A percentile compares a stretch with the other conserved stretches of the same genome.
Conservation (phyloP, 2,888 invertebrate species). For the Cheilosia impressa region DNA sequence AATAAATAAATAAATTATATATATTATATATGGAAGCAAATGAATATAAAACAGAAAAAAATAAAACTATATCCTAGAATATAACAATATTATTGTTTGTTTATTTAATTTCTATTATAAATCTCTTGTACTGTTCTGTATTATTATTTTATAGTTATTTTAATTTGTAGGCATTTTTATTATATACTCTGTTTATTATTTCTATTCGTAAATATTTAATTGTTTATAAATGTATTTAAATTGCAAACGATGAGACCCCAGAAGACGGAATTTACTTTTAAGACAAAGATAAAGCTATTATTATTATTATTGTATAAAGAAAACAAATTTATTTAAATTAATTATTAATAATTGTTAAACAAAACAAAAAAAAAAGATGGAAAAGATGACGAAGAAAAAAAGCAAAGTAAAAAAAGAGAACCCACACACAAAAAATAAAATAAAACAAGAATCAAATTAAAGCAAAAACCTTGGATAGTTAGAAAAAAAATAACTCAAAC, state of each 20-base stretch:
- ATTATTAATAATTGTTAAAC: constrained; percentile 73
- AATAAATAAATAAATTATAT: constrained; percentile 73
- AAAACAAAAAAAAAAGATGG: constrained; percentile 18
- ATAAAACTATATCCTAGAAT: constrained; percentile 71
- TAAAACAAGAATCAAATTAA: constrained; percentile 70
- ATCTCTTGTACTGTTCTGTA: constrained; percentile 70
- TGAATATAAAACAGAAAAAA: constrained; percentile 45
- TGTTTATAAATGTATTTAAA: constrained; percentile 75
- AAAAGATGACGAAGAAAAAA: constrained; percentile 25
- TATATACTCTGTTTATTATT: constrained; percentile 4
- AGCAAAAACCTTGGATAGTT: constrained; percentile 74
- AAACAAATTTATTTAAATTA: constrained; percentile 70
- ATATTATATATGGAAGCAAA: constrained; percentile 73
- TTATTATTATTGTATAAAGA: constrained; percentile 69
- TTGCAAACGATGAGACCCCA: constrained; percentile 50
- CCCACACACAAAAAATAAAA: constrained; percentile 33
- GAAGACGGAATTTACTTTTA: constrained; percentile 66
- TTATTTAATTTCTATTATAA: constrained; percentile 40
- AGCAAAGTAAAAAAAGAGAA: constrained; percentile 29
- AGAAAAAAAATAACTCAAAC: constrained; percentile 57
- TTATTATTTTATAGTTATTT: constrained; percentile 73
- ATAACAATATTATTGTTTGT: constrained; percentile 70
- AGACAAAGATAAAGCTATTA: constrained; percentile 71
- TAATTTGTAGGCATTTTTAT: constrained; percentile 43
- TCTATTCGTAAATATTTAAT: constrained; percentile 57